phyloP scores from a whole-genome alignment of 2,113 vertebrate species.

The Isurus oxyrinchus region DNA sequence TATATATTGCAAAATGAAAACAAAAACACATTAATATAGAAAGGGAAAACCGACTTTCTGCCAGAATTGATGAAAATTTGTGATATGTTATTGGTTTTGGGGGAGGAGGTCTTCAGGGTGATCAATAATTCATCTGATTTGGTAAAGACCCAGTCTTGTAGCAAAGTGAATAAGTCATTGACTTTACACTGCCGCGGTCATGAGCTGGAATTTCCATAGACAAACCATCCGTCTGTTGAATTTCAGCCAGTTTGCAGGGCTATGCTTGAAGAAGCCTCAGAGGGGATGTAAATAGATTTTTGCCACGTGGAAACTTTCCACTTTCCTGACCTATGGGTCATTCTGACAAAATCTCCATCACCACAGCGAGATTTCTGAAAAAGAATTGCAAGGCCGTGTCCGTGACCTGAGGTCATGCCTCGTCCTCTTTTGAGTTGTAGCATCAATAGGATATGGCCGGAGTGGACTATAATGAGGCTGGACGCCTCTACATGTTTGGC shows the following conservation, averaged over 20 bases:
- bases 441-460: neutral
- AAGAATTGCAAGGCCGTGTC: neutral
- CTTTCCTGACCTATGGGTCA: neutral
- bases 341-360: neutral
- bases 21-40: slow-evolving; percentile 2
- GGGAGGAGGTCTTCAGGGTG: neutral
- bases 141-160: neutral
- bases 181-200: neutral
- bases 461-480: neutral
- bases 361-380: neutral
- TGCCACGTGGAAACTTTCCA: neutral
- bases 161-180: neutral
- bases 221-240: neutral
- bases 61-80: neutral
- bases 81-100: neutral
- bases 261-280: neutral
- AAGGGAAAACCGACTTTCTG: slow-evolving; percentile 20
- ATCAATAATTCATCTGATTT: slow-evolving; percentile 29
- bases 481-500: neutral
- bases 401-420: neutral
- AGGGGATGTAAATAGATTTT: neutral
- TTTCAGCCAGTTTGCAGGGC: neutral
- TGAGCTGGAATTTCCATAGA: neutral
- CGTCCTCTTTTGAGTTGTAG: neutral
- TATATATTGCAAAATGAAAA: slow-evolving; percentile 21